Conservation (phyloP, 1,140 invertebrate species). For the Araneus ventricosus region DNA sequence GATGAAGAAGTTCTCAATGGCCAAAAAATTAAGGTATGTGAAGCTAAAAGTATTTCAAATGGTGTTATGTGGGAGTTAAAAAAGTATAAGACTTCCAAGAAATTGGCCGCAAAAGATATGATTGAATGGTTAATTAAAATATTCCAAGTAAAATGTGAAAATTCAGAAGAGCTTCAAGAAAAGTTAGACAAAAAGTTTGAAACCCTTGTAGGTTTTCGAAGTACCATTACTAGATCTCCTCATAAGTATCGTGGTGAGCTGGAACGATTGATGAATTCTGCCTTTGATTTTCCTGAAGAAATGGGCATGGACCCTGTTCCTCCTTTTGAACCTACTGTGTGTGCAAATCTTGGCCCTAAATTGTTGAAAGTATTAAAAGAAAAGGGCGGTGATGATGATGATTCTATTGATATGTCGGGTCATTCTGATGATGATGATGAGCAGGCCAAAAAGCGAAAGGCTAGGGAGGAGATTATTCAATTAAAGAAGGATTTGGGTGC, state of each 20-base stretch:
- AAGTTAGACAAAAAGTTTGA: slow-evolving; percentile 66
- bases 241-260: slow-evolving; percentile 64
- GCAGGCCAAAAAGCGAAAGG: slow-evolving; percentile 64
- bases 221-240: slow-evolving; percentile 38
- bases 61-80: slow-evolving; percentile 70
- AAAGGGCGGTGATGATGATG: slow-evolving; percentile 73
- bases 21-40: slow-evolving; percentile 61
- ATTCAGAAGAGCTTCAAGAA: slow-evolving; percentile 65
- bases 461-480: slow-evolving; percentile 69
- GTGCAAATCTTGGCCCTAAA: slow-evolving; percentile 68
- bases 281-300: slow-evolving; percentile 63
- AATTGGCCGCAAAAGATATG: slow-evolving; percentile 55
- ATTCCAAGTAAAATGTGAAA: slow-evolving; percentile 71
- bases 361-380: slow-evolving; percentile 72
- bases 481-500: slow-evolving; percentile 65
- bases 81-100: slow-evolving; percentile 69
- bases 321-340: slow-evolving; percentile 66
- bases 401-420: slow-evolving; percentile 65
- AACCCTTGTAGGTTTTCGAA: slow-evolving; percentile 33
- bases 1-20: slow-evolving; percentile 74
- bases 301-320: slow-evolving; percentile 62
- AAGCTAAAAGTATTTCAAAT: slow-evolving; percentile 67
- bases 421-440: slow-evolving; percentile 71
- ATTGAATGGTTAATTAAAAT: slow-evolving; percentile 71
- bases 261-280: slow-evolving; percentile 63